These are phyloP conservation scores for Xenopus petersii DNA, from an alignment of 2,797 vertebrate species.

Conservation along the genomic window DNA sequence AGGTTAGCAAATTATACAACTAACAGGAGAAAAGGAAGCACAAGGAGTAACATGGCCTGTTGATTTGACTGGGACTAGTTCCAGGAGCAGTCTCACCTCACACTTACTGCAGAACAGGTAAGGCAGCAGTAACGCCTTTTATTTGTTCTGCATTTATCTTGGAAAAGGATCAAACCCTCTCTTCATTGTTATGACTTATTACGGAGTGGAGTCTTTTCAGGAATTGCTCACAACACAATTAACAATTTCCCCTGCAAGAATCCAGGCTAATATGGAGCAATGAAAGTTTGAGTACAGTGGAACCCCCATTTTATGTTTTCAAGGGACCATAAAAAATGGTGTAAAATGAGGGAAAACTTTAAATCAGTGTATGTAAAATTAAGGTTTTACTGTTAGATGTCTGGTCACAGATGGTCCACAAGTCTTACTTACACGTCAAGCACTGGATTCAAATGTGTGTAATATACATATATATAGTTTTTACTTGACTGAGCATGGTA, in stretches of 20 bases:
- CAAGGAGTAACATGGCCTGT: slow-evolving; percentile 20
- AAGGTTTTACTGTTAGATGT: no score
- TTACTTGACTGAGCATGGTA: no score
- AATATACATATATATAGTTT: no score
- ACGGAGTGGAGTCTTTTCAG: slow-evolving; percentile 44
- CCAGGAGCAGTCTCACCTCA: slow-evolving; percentile 44
- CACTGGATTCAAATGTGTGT: no score
- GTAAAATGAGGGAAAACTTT: no score
- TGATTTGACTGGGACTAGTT: slow-evolving; percentile 40
- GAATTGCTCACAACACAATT: slow-evolving; percentile 30
- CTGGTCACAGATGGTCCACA: no score
- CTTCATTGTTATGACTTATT: slow-evolving; percentile 43
- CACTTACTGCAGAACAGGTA: slow-evolving; percentile 45
- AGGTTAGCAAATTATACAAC: background rate
- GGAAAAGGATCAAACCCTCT: slow-evolving; percentile 36
- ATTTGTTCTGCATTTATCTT: slow-evolving; percentile 49
- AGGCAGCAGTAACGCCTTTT: slow-evolving; percentile 34
- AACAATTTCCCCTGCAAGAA: slow-evolving; percentile 13
- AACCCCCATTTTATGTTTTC: no score
- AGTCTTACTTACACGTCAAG: no score
- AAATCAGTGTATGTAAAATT: no score
- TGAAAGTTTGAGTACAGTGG: no score
- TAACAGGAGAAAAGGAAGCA: background rate
- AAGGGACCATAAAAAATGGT: no score
- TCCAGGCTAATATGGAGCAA: no score